Percentiles rank a stretch among this genome's conserved stretches.
These are phyloP conservation scores for Homalodisca vitripennis DNA, from an alignment of 1,140 invertebrate genomes.

Conservation along the genomic window DNA sequence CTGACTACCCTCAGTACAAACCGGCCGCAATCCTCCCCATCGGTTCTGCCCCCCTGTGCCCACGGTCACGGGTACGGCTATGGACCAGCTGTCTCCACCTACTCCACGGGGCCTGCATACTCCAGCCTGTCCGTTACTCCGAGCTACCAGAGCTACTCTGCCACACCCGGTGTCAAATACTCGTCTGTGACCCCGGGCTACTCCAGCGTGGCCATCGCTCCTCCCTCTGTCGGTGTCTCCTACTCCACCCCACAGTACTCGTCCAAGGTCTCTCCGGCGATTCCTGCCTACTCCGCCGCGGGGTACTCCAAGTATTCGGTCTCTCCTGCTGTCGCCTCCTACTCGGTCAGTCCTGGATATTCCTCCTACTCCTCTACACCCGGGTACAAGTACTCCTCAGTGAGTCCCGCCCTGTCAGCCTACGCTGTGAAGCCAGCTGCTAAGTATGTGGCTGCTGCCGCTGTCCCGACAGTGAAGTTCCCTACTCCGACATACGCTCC, in stretches of 20 bases:
- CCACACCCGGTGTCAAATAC: constrained; percentile 19
- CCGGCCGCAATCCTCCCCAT: constrained; percentile 7
- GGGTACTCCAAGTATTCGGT: constrained; percentile 14
- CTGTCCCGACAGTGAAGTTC: constrained; percentile 33
- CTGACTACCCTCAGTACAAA: constrained; percentile 28
- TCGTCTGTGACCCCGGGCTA: constrained; percentile 22
- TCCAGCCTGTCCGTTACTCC: constrained; percentile 27
- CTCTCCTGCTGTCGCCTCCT: background rate
- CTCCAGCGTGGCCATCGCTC: constrained; percentile 11
- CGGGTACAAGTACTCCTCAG: constrained; percentile 14
- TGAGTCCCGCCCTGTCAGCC: constrained; percentile 9
- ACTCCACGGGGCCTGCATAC: constrained; percentile 28
- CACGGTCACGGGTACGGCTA: background rate
- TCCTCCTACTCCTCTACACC: background rate
- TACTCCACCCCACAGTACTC: constrained; percentile 23
- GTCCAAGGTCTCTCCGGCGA: background rate
- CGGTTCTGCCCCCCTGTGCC: constrained; percentile 4
- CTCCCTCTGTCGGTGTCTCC: constrained; percentile 1
- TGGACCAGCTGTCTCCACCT: background rate
- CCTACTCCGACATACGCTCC: constrained; percentile 20
- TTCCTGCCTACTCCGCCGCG: background rate
- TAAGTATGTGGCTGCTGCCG: constrained; percentile 31
- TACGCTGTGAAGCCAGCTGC: constrained; percentile 1
- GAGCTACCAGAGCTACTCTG: background rate
- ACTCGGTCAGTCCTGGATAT: background rate